Evolutionary conservation across 2,888 invertebrate genomes (phyloP), one percentile per base, ranked within the genome.

Genomic region (Diaperis boleti): DNA sequence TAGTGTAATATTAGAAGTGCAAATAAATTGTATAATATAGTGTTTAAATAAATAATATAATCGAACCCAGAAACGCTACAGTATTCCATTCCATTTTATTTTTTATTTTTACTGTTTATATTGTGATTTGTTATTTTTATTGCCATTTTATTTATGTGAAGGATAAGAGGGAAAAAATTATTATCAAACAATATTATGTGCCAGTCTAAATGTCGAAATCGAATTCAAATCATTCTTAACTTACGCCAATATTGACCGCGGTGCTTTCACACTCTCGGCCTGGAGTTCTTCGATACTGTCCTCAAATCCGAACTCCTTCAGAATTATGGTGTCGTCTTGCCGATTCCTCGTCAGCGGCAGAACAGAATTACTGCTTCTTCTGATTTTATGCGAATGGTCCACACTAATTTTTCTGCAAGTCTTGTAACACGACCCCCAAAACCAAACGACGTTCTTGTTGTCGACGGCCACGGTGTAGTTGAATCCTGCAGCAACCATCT

Each of bases 391-490:
- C 10, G 18, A n/a, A 18, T 50, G 45, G n/a, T n/a, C 29, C n/a
- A 22, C 26, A 17, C 45, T 35, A 15, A 55, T 44, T 13, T 37
- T 60, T 52, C 73, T 82, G 0, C 79, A 79, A 54, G 80, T 72
- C 7, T 82, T 82, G 70, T 82, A 82, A 10, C 82, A 79, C 3
- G 85, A 85, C 13, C 91, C 91, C 90, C 91, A 91, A 73, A 90
- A 87, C 68, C 88, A 87, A 5, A 91, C 79, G 15, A 88, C 86
- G 75, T 90, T 89, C 66, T 89, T 86, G 33, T 85, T 82, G 1
- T 89, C 89, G 2, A 85, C 85, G 5, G 86, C 87, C n/a, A 89
- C 82, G 0, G 89, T 88, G 76, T 86, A 90, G 14, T 86, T 86
- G 17, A 86, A 85, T 8, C 88, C 89, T 77, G 89, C 89, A 66